Conservation (phyloP, 23 tunicate species). For the Pegea sp. region DNA sequence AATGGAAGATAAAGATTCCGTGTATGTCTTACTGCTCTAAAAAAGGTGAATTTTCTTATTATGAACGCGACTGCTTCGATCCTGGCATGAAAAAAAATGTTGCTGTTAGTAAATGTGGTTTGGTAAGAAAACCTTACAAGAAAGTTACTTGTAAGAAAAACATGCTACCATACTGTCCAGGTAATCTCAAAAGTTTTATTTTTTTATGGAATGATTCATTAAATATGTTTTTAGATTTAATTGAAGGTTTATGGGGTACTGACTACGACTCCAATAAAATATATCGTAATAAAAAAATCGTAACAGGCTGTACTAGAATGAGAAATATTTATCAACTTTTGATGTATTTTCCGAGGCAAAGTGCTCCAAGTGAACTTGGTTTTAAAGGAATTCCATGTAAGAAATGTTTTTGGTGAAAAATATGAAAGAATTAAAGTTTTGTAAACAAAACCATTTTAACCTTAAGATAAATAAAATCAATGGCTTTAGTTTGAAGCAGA, state of each 20-base stretch:
- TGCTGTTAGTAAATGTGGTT: too few relatives aligned
- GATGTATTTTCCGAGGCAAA: not conserved
- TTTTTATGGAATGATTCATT: not conserved
- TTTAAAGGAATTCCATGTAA: not conserved
- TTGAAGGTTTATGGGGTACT: not conserved
- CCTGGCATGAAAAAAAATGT: not conserved
- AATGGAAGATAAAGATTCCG: too few relatives aligned
- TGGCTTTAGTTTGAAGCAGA: too few relatives aligned
- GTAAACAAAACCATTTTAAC: too few relatives aligned
- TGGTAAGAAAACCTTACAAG: too few relatives aligned
- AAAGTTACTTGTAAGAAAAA: too few relatives aligned
- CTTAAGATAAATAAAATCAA: too few relatives aligned
- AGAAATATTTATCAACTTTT: not conserved
- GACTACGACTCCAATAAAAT: not conserved
- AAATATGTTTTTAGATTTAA: not conserved
- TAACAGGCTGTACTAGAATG: not conserved
- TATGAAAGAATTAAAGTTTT: too few relatives aligned
- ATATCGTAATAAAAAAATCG: not conserved
- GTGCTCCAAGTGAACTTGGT: not conserved
- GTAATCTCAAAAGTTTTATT: not conserved
- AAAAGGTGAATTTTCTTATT: not conserved
- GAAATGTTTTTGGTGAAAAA: not conserved
- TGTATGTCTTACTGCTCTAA: too few relatives aligned
- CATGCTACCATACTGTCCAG: too few relatives aligned
- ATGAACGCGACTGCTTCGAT: not conserved